A percentile compares a stretch with the other conserved stretches of the same genome.
These are phyloP conservation scores for zebrafish (Danio rerio) DNA, from an alignment of 2,113 vertebrate genomes.

Conservation along the genomic window GRCz12tu NC_133189.1:22109501-22110000, in stretches of 20 bases:
- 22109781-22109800: slow-evolving; percentile 41
- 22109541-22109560: not conserved
- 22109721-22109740: slow-evolving; percentile 5
- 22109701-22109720: slow-evolving; percentile 43
- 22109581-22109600: not conserved
- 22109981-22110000: slow-evolving; percentile 44
- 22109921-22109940: slow-evolving; percentile 46
- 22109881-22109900: slow-evolving; percentile 55
- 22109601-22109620: slow-evolving; percentile 1
- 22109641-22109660: not conserved
- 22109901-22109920: slow-evolving; percentile 39
- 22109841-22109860: slow-evolving; percentile 7
- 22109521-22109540: no score
- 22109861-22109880: slow-evolving; percentile 35
- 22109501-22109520: no score
- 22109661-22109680: not conserved
- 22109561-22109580: not conserved
- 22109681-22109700: slow-evolving; percentile 44
- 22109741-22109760: slow-evolving; percentile 52
- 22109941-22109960: not conserved
- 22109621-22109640: slow-evolving; percentile 9
- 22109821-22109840: slow-evolving; percentile 31
- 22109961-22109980: slow-evolving; percentile 45
- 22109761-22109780: slow-evolving; percentile 33
- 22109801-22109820: slow-evolving; percentile 21